These are phyloP conservation scores for Lysandra coridon DNA, from an alignment of 2,888 invertebrate species.

Conservation along the genomic window DNA sequence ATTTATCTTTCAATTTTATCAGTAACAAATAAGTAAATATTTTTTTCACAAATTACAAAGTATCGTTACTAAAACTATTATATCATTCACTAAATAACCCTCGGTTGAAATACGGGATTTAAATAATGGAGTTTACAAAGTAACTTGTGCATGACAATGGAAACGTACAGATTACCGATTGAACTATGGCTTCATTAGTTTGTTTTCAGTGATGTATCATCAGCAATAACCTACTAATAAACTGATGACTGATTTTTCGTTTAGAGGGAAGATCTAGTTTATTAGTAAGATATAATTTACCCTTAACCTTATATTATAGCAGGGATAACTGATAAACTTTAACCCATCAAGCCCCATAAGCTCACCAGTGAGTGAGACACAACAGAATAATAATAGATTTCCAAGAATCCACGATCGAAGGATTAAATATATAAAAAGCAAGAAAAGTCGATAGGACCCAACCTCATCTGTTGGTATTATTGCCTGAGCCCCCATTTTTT, in stretches of 20 bases:
- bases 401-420: too few relatives aligned
- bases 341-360: too few relatives aligned
- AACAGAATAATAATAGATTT: too few relatives aligned
- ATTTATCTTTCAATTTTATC: not conserved
- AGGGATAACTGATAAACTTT: not conserved
- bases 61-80: not conserved
- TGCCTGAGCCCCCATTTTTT: too few relatives aligned
- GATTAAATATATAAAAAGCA: too few relatives aligned
- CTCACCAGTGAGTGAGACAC: too few relatives aligned
- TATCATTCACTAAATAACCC: not conserved
- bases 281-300: too few relatives aligned
- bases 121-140: constrained; percentile 8
- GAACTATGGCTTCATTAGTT: constrained; percentile 6
- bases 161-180: constrained; percentile 4
- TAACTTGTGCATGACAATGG: not conserved
- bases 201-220: not conserved
- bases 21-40: not conserved
- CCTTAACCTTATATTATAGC: not conserved
- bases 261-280: too few relatives aligned
- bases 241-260: too few relatives aligned
- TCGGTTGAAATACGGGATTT: not conserved
- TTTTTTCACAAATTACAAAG: not conserved
- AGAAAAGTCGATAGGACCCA: too few relatives aligned
- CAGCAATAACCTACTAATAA: not conserved
- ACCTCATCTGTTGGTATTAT: too few relatives aligned